Evolutionary conservation across 2,888 invertebrate species (phyloP), one percentile per base, ranked within the genome.

Genomic region (Drosophila austrosaltans): DNA sequence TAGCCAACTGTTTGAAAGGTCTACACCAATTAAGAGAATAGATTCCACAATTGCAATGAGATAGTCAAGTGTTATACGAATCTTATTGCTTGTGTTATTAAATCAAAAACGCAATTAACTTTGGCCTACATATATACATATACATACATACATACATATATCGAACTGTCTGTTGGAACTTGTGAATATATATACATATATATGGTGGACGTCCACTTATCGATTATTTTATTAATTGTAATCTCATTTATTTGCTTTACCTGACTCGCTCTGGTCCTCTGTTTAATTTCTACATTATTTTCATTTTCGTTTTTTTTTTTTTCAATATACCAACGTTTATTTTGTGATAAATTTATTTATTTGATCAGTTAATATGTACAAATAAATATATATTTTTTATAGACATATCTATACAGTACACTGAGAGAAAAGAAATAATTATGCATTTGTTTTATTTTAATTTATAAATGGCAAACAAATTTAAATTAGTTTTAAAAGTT

Each of bases 221-320:
- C 81, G 89, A 87, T 83, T 85, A 81, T 87, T 89, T 84, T 85
- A 85, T 83, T 89, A 85, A 87, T 79, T 85, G 84, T 87, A 85
- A 85, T 89, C 84, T 87, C 81, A 79, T 83, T 87, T 89, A 75
- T 88, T 88, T 80, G 65, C 72, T 78, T 78, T 69, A 59, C 69
- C 22, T 48, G 48, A 57, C 69, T 67, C 77, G 60, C 65, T 16
- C 65, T 16, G 16, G 54, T 57, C 36, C 53, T 69, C 75, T 67
- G 72, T 75, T 77, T 72, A 71, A 73, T 76, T 77, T 67, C 69
- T 60, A 71, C 70, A 69, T 66, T 48, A 44, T 44, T 44, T 44
- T 44, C 44, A 44, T 42, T 42, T 42, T 16, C 16, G 16, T 42
- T 22, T 39, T 39, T 28, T 40, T 77, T 44, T 32, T 44, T 79